Conservation (phyloP, 2,888 invertebrate genomes). For the Digitonthophagus gazella region DNA sequence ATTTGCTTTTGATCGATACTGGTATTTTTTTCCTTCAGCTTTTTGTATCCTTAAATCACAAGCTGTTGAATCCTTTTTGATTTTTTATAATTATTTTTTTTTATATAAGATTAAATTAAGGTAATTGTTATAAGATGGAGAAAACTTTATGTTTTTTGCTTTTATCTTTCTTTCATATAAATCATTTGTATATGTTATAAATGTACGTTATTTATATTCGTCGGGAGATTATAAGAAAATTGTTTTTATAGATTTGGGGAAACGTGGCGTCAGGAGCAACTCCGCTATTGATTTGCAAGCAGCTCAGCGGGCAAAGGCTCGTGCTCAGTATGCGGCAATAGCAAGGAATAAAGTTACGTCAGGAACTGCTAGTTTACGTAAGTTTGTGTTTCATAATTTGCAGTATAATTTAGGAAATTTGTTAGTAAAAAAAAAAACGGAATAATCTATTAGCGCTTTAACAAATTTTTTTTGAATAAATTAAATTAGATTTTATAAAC, state of each 20-base stretch:
- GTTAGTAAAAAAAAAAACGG: too few relatives aligned
- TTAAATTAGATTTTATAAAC: too few relatives aligned
- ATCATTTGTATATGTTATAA: not conserved
- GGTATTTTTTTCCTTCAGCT: not conserved
- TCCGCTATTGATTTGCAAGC: constrained; percentile 94
- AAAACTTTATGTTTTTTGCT: not conserved
- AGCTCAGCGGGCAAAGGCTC: constrained; percentile 80
- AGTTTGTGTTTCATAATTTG: constrained; percentile 52
- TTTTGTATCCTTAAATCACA: not conserved
- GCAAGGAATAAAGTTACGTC: constrained; percentile 70
- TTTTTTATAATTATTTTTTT: not conserved
- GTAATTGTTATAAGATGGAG: too few relatives aligned
- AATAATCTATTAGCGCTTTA: too few relatives aligned
- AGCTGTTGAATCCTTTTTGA: not conserved
- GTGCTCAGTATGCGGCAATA: constrained; percentile 79
- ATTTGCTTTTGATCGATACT: constrained; percentile 16
- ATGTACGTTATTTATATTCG: not conserved
- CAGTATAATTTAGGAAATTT: not conserved
- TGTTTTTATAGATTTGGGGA: constrained; percentile 39
- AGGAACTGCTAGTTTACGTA: constrained; percentile 68
- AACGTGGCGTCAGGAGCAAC: constrained; percentile 73
- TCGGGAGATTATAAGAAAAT: too few relatives aligned
- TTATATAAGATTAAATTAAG: too few relatives aligned
- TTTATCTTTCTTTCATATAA: not conserved
- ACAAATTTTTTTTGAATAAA: too few relatives aligned